A percentile compares a stretch with the other conserved stretches of the same genome.
phyloP scores from a whole-genome alignment of 2,797 vertebrate genomes.

The Arnoldichthys spilopterus region DNA sequence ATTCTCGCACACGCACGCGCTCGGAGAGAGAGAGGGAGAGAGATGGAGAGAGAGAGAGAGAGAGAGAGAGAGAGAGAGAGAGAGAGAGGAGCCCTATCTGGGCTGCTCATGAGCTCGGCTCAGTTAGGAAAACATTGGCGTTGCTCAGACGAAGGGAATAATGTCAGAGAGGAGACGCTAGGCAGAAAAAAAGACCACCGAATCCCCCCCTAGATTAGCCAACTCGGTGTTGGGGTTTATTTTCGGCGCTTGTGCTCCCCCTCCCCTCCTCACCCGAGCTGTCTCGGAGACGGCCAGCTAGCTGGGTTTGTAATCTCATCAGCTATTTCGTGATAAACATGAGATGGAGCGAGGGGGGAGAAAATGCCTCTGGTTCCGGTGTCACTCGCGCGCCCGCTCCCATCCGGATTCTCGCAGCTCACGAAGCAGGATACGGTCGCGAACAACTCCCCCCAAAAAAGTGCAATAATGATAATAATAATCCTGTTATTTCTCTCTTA shows the following conservation, averaged over 20 bases:
- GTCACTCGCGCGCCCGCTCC: constrained; percentile 57
- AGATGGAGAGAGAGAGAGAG: constrained; percentile 39
- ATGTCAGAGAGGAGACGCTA: constrained; percentile 26
- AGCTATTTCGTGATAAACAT: constrained; percentile 16
- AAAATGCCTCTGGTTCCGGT: constrained; percentile 47
- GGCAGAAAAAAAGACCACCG: background rate
- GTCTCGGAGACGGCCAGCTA: constrained; percentile 52
- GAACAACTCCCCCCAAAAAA: constrained; percentile 24
- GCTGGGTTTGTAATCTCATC: constrained; percentile 12
- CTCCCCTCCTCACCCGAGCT: constrained; percentile 10
- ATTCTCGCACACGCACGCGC: too few species aligned
- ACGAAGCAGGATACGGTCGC: constrained; percentile 27
- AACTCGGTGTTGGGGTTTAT: constrained; percentile 48
- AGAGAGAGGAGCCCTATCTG: constrained; percentile 41
- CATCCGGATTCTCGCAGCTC: constrained; percentile 51
- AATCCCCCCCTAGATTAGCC: constrained; percentile 36
- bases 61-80: constrained; percentile 1
- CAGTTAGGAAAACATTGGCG: constrained; percentile 41
- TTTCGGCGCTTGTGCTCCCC: constrained; percentile 2
- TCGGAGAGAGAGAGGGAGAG: background rate
- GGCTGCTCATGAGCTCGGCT: constrained; percentile 52
- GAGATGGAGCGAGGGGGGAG: constrained; percentile 22
- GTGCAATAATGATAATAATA: constrained; percentile 61
- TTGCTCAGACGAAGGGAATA: constrained; percentile 25
- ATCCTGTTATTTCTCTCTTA: constrained; percentile 83